Evolutionary conservation across 2,888 invertebrate species (phyloP), one percentile per base, ranked within the genome.

Genomic region (Pediacus dermestoides): DNA sequence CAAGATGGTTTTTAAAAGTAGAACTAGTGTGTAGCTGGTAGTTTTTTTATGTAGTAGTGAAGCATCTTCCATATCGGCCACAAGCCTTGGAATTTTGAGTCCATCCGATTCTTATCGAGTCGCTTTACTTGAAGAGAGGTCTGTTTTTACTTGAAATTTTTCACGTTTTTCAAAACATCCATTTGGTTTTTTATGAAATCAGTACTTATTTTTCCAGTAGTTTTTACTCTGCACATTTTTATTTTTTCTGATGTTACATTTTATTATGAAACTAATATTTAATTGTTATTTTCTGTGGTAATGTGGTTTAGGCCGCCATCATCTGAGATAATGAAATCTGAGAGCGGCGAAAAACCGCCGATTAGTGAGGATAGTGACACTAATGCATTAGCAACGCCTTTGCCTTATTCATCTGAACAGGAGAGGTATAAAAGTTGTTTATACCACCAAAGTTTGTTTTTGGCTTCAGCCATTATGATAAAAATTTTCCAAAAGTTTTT

Each of bases 31-130:
- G 52, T 55, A 52, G 54, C 44, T 37, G 45, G 53, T 58, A 53
- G 53, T 45, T 45, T 53, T 53, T 55, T 50, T 42, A 49, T 44
- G 50, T 49, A 53, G 35, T 59, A 64, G 64, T 48, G 63, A 59
- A 50, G 58, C 52, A 44, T 61, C 60, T 38, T 40, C 55, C 34
- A 44, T 54, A 46, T 48, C 52, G 33, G 57, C 60, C 32, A 53
- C 63, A 28, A 57, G 61, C 34, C 50, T 60, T 45, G 65, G 58
- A 46, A 61, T 64, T 37, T 55, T 57, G 52, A 66, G 62, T 59
- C 65, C 67, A 31, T 61, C 66, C 22, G 67, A 65, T 53, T 67
- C 68, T 44, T 65, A 60, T 54, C 55, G 62, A 50, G 56, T 59
- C 48, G 54, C 55, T 37, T 37, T 64, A 3, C 3, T 50, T 35